Percentiles rank a stretch among this genome's conserved stretches.
phyloP scores from a whole-genome alignment of 2,113 vertebrate species.

The Laterallus jamaicensis region DNA sequence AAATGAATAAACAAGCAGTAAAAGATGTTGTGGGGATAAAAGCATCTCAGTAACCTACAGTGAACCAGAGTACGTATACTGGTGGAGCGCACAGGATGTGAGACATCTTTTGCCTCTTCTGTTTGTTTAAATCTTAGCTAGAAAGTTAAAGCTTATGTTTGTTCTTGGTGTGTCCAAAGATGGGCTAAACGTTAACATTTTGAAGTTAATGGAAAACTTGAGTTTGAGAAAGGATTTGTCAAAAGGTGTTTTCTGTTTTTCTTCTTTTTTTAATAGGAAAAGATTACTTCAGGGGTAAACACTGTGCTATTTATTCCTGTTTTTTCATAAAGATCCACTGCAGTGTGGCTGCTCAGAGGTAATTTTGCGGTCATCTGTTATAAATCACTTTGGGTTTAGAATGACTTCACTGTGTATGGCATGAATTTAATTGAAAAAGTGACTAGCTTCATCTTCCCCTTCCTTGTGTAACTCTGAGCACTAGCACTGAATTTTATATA shows the following conservation, averaged over 20 bases:
- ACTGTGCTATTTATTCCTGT: not conserved
- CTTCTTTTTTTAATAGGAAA: not conserved
- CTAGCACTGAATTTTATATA: not conserved
- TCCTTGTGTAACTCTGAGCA: not conserved
- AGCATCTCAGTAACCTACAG: conserved; percentile 14
- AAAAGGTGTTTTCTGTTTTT: conserved; percentile 21
- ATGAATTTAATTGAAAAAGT: not conserved
- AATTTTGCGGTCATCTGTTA: not conserved
- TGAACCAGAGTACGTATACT: not conserved
- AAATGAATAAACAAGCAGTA: conserved; percentile 3
- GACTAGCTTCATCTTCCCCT: not conserved
- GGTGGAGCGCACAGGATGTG: not conserved
- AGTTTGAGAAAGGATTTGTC: not conserved
- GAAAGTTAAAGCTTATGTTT: not conserved
- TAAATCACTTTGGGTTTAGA: not conserved
- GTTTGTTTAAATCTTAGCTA: conserved; percentile 36
- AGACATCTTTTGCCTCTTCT: conserved; percentile 30
- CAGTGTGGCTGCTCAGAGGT: not conserved
- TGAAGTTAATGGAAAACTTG: conserved; percentile 20
- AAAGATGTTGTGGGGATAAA: not conserved
- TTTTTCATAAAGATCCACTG: not conserved
- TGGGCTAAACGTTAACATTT: not conserved
- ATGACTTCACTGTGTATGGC: not conserved
- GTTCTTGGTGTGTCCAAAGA: not conserved
- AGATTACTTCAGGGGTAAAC: conserved; percentile 10